Evolutionary conservation across 2,113 vertebrate genomes (phyloP), one percentile per base, ranked within the genome.

Genomic region (Melanotaenia duboulayi): DNA sequence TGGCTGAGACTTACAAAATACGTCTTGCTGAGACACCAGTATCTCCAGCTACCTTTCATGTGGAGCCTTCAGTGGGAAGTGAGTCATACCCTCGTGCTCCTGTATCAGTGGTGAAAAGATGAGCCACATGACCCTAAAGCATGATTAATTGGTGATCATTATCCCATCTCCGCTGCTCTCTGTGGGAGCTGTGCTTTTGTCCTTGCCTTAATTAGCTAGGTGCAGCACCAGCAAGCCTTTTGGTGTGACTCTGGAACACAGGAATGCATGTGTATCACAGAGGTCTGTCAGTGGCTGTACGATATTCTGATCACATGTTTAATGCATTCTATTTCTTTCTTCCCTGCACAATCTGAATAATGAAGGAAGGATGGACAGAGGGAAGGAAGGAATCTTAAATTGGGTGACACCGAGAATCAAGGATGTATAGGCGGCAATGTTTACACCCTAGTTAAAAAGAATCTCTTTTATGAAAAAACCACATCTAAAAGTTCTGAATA

Each of bases 141-240:
- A 82, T 82, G 89, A 91, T 89, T 88, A 89, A 91, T 90, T 90
- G 87, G 81, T 49, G 69, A 82, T 90, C 86, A 91, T 93, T 92
- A 92, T 86, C 82, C 86, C 85, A 85, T 92, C 87, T 90, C 90
- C 68, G 83, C 76, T 86, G 83, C 82, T 82, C 72, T 84, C 84
- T 57, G 66, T 69, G 83, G 80, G 64, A 67, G 74, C 78, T 84
- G 71, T 55, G 71, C 88, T 88, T 92, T 91, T 91, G 89, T 89
- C 82, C 82, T 80, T 39, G 39, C 42, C 55, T 80, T 80, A 84
- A 91, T 87, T 77, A 52, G 63, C 74, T 71, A 77, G 78, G 76
- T 71, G 71, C 78, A 24, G 65, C 39, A 51, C 39, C 64, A 62
- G 65, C 57, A 58, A 58, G 67, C 70, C 77, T 78, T 78, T 76